Evolutionary conservation across 2,888 invertebrate genomes (phyloP), one percentile per base, ranked within the genome.

Genomic region (Tiliacea aurago): DNA sequence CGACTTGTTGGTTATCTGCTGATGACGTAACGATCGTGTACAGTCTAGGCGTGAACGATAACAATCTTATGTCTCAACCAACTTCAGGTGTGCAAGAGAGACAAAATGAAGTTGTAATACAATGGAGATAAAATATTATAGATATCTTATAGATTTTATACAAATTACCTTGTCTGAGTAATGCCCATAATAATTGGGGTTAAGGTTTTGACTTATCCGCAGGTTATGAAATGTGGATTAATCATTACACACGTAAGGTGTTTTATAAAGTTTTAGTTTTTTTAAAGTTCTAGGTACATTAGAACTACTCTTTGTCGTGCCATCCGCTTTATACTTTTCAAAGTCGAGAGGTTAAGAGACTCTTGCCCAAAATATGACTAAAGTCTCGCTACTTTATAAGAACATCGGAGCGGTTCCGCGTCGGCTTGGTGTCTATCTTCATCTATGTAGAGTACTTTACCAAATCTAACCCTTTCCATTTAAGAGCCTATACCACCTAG

Each of bases 1-100:
- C 72, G 78, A 81, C 71, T 81, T 79, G 20, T 62, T 62, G 66
- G 70, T 70, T 75, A 63, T 70, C 72, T 63, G 76, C 43, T 41
- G 23, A 53, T 86, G 71, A 77, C 45, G 78, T 72, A 83, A 83
- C 55, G 43, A n/a, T 80, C 84, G 85, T 86, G 84, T 87, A 89
- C 86, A 82, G 81, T 80, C 83, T 84, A 79, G 89, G 88, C 89
- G 89, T 92, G 88, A 90, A 87, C 73, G 87, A 91, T 91, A 90
- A 86, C 79, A 80, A 90, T 89, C 87, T 81, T 69, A 70, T 77
- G 71, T 77, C 65, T 86, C 78, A 87, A 85, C 80, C 76, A 84
- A 66, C 80, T 78, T 81, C 65, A 28, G 71, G 73, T 80, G 76
- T 63, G 70, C 64, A 74, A 79, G 56, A 69, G 71, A 66, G 74